Percentiles rank a stretch among this genome's conserved stretches.
Evolutionary conservation across 2,113 vertebrate species (phyloP).

Genomic region (Leucoraja erinaceus): DNA sequence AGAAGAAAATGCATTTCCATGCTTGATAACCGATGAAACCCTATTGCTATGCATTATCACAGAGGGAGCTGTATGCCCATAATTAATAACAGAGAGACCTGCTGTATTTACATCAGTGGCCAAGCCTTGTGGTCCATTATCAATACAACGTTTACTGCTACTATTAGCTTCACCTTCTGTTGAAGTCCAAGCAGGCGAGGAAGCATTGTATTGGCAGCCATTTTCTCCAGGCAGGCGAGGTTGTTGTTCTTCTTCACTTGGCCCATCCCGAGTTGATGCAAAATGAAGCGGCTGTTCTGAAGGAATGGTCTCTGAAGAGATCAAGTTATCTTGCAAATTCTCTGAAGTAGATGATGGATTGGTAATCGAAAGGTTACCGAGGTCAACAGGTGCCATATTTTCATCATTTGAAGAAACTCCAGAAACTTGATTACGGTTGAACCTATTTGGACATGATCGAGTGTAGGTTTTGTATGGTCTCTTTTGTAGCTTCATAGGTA

Average conservation of each 20-base stretch:
- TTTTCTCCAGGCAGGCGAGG: background rate
- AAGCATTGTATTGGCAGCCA: too few species aligned
- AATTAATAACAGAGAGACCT: conserved; percentile 62
- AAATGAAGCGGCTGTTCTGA: background rate
- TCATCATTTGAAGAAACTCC: conserved; percentile 47
- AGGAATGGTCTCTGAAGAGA: background rate
- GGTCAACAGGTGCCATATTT: background rate
- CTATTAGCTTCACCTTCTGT: background rate
- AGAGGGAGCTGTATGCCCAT: conserved; percentile 60
- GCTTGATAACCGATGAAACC: conserved; percentile 63
- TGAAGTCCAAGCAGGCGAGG: background rate
- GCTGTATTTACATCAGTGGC: conserved; percentile 41
- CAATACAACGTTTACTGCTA: background rate
- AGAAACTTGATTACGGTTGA: conserved; percentile 53
- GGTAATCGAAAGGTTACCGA: background rate
- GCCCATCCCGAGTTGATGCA: background rate
- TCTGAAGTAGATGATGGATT: conserved; percentile 52
- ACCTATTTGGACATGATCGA: conserved; percentile 66
- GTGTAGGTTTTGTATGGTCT: conserved; percentile 79
- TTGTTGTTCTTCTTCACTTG: too few species aligned
- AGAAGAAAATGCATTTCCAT: conserved; percentile 52
- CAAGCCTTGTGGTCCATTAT: background rate
- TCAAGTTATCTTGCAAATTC: conserved; percentile 61
- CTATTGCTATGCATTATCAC: conserved; percentile 66
- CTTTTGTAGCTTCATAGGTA: conserved; percentile 91